phyloP scores from a whole-genome alignment of 2,113 vertebrate species.

The Callaeas wilsoni region DNA sequence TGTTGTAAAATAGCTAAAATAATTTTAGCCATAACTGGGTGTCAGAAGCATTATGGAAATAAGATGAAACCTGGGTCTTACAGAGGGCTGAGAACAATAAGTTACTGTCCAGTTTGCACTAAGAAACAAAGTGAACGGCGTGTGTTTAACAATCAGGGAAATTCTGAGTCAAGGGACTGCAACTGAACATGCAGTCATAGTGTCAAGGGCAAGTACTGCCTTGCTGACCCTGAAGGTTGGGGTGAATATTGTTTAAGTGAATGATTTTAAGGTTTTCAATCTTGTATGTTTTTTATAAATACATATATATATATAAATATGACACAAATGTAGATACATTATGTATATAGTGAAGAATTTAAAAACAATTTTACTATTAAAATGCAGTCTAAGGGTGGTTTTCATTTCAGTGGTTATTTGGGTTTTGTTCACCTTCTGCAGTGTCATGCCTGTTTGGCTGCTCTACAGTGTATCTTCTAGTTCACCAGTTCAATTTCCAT shows the following conservation, averaged over 20 bases:
- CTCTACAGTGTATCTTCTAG: constrained; percentile 38
- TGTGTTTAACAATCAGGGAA: constrained; percentile 18
- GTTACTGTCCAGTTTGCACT: constrained; percentile 42
- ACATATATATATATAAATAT: constrained; percentile 45
- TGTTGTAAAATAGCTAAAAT: constrained; percentile 55
- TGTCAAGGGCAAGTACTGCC: neutral
- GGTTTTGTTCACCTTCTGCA: constrained; percentile 20
- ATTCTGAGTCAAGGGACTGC: neutral
- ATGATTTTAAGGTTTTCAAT: constrained; percentile 71
- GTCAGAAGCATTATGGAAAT: neutral
- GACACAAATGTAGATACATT: constrained; percentile 66
- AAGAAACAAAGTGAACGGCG: neutral
- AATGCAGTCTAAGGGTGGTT: constrained; percentile 20
- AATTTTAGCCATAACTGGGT: constrained; percentile 57
- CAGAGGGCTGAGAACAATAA: constrained; percentile 37
- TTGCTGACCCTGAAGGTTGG: constrained; percentile 24
- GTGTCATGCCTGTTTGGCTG: constrained; percentile 60
- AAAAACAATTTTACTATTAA: constrained; percentile 46
- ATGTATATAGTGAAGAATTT: constrained; percentile 66
- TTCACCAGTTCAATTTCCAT: constrained; percentile 55
- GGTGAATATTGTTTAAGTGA: constrained; percentile 31
- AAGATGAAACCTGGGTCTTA: neutral
- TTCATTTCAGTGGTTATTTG: neutral
- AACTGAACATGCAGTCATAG: neutral
- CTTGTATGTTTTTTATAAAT: constrained; percentile 54